phyloP scores from a whole-genome alignment of 2,888 invertebrate genomes.

The Apamea anceps region DNA sequence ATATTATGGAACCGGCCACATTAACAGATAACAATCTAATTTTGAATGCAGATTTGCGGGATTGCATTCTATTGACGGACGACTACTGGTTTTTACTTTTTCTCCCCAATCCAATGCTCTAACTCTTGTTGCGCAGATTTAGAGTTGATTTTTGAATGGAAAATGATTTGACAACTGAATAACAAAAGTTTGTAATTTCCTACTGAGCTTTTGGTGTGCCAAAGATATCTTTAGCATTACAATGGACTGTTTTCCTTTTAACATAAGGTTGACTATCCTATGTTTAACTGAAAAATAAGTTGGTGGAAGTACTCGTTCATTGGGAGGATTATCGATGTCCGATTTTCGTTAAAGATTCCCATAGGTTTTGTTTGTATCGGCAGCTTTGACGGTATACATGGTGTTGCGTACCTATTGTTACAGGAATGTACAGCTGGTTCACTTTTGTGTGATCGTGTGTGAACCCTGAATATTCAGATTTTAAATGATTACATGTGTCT shows the following conservation, averaged over 20 bases:
- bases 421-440: constrained; percentile 58
- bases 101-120: constrained; percentile 37
- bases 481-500: constrained; percentile 19
- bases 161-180: constrained; percentile 25
- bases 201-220: constrained; percentile 63
- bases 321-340: constrained; percentile 79
- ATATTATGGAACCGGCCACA: constrained; percentile 76
- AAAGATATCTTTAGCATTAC: constrained; percentile 33
- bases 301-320: constrained; percentile 62
- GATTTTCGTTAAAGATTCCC: constrained; percentile 75
- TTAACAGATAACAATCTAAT: constrained; percentile 87
- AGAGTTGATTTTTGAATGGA: constrained; percentile 35
- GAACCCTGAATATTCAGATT: constrained; percentile 53
- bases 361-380: constrained; percentile 73
- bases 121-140: not conserved
- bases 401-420: constrained; percentile 65
- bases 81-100: constrained; percentile 57
- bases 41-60: constrained; percentile 82
- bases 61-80: constrained; percentile 75
- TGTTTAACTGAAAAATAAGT: constrained; percentile 4
- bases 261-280: constrained; percentile 40
- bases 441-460: constrained; percentile 54
- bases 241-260: not conserved
- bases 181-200: constrained; percentile 51
- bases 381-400: constrained; percentile 66